These are phyloP conservation scores for Chirona hameri DNA, from an alignment of 2,888 invertebrate genomes.

Conservation along the genomic window DNA sequence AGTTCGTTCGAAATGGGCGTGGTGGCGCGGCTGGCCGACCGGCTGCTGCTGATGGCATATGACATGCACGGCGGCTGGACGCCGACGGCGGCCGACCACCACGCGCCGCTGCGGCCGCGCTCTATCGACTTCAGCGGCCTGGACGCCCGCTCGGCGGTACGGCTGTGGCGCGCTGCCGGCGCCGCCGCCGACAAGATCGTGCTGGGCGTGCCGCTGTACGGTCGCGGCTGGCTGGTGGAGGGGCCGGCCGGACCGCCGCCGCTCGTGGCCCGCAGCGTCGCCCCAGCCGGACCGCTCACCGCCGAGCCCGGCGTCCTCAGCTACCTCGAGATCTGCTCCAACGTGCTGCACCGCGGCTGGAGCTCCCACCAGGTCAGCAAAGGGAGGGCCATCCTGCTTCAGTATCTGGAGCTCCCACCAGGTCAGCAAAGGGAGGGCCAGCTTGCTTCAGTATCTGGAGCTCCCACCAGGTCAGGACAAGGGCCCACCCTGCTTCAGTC, in stretches of 20 bases:
- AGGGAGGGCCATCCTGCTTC: too few relatives aligned
- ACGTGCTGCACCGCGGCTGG: not conserved
- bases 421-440: too few relatives aligned
- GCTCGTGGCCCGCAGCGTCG: not conserved
- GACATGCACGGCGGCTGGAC: slow-evolving; percentile 89
- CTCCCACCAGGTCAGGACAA: too few relatives aligned
- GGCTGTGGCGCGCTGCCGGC: slow-evolving; percentile 75
- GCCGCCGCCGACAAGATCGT: slow-evolving; percentile 75
- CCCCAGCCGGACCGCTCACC: not conserved
- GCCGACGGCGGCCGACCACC: slow-evolving; percentile 65
- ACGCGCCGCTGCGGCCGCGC: slow-evolving; percentile 62
- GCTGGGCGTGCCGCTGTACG: slow-evolving; percentile 84
- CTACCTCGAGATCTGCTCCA: not conserved
- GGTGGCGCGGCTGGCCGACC: slow-evolving; percentile 57
- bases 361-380: too few relatives aligned
- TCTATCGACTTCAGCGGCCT: not conserved
- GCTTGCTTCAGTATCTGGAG: too few relatives aligned
- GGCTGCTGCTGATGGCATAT: slow-evolving; percentile 79
- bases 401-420: too few relatives aligned
- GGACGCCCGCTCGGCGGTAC: not conserved
- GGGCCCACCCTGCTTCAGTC: too few relatives aligned
- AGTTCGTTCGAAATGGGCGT: slow-evolving; percentile 70
- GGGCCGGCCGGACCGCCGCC: not conserved
- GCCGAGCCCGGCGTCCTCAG: not conserved
- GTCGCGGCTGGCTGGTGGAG: slow-evolving; percentile 50